These are phyloP conservation scores for Gallinago solitaria DNA, from an alignment of 2,797 vertebrate species.

Conservation along the genomic window DNA sequence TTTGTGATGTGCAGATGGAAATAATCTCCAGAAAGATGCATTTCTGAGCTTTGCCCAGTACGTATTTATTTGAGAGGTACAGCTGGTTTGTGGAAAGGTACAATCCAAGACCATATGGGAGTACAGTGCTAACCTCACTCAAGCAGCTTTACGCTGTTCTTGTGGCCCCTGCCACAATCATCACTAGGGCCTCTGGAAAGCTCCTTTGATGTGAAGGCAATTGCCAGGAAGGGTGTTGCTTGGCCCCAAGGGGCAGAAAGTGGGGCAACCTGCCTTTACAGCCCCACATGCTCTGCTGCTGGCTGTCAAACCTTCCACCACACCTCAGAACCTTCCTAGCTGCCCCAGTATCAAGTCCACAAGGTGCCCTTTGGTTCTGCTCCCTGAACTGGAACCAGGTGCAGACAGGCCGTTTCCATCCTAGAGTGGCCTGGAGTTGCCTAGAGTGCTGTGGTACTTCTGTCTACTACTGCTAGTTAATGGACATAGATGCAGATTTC, in stretches of 20 bases:
- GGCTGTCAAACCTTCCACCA: not conserved
- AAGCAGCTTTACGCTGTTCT: not conserved
- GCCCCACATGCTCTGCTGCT: rapidly evolving
- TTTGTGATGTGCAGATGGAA: constrained; percentile 70
- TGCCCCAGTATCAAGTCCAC: not conserved
- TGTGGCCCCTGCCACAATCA: not conserved
- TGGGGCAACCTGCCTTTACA: not conserved
- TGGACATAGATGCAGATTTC: not conserved
- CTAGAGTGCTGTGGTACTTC: not conserved
- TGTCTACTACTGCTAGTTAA: not conserved
- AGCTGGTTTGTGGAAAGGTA: constrained; percentile 57
- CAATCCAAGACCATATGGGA: constrained; percentile 37
- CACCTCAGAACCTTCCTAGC: not conserved
- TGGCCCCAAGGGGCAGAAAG: not conserved
- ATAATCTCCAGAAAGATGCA: constrained; percentile 65
- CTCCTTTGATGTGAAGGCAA: not conserved
- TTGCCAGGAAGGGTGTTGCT: not conserved
- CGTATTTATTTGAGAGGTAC: constrained; percentile 53
- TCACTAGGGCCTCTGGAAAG: not conserved
- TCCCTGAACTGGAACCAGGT: not conserved
- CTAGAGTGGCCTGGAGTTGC: not conserved
- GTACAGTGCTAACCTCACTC: not conserved
- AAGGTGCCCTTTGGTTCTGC: not conserved
- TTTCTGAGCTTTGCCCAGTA: constrained; percentile 54
- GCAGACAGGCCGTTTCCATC: not conserved